These are phyloP conservation scores for Spinus olivaceus DNA, from an alignment of 2,797 vertebrate genomes.

Conservation along the genomic window DNA sequence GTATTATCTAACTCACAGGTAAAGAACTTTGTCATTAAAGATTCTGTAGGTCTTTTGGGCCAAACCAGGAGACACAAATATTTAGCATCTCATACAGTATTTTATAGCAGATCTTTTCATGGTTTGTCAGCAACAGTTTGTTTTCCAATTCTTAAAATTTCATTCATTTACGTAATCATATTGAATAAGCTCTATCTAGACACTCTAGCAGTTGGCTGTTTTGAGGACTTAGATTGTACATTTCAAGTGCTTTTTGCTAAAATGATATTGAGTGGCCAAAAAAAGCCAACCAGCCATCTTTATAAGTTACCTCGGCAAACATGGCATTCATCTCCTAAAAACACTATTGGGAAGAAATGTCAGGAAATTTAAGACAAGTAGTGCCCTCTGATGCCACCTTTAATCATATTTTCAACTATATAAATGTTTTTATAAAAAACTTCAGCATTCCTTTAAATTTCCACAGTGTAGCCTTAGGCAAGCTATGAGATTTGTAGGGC, in stretches of 20 bases:
- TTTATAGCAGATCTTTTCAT: background rate
- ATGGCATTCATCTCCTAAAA: background rate
- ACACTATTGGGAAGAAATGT: background rate
- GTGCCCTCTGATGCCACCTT: background rate
- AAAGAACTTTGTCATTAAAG: background rate
- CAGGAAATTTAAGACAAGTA: background rate
- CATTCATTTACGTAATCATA: slow-evolving; percentile 13
- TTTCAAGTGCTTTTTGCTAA: slow-evolving; percentile 36
- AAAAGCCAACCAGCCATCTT: background rate
- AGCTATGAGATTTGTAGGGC: background rate
- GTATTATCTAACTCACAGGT: background rate
- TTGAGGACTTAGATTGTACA: background rate
- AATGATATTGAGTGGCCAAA: background rate
- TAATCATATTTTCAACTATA: background rate
- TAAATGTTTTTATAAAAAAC: background rate
- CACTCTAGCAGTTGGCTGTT: background rate
- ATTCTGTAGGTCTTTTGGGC: background rate
- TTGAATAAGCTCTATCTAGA: background rate
- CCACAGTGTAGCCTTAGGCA: background rate
- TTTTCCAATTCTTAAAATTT: slow-evolving; percentile 17
- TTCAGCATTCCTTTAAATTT: background rate
- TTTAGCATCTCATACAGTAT: background rate
- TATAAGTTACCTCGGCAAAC: background rate
- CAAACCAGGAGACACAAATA: background rate
- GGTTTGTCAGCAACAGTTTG: slow-evolving; percentile 8